A percentile compares a stretch with the other conserved stretches of the same genome.
Conservation (phyloP, 2,113 vertebrate species). For the Gallinago media region DNA sequence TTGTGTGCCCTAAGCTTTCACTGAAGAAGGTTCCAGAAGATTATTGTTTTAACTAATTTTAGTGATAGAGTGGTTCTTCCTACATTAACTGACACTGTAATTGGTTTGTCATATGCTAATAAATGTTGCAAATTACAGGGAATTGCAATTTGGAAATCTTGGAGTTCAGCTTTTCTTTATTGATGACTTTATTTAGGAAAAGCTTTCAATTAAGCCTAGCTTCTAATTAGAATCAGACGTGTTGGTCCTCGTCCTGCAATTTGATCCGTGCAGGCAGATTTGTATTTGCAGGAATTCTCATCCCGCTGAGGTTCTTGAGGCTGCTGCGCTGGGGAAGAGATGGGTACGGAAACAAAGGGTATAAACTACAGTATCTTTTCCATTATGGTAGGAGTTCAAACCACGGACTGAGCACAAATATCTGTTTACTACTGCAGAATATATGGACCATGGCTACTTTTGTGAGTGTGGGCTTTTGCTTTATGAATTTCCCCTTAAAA, state of each 20-base stretch:
- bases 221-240: neutral
- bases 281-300: neutral
- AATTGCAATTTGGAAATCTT: neutral
- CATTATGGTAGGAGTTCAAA: neutral
- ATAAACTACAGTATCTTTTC: neutral
- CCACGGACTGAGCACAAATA: neutral
- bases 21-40: neutral
- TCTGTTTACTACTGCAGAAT: slow-evolving; percentile 1
- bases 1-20: neutral
- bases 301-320: neutral
- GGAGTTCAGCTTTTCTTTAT: neutral
- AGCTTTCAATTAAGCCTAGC: slow-evolving; percentile 4
- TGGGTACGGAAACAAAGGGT: neutral
- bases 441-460: slow-evolving; percentile 14
- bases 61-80: neutral
- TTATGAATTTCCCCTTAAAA: neutral
- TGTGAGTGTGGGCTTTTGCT: neutral
- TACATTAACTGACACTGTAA: neutral
- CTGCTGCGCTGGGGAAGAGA: neutral
- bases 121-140: neutral
- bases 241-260: slow-evolving; percentile 12
- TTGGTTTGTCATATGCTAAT: neutral
- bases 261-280: neutral
- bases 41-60: neutral
- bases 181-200: neutral